Evolutionary conservation across 2,797 vertebrate genomes (phyloP), one percentile per base, ranked within the genome.

Genomic region (Macrochelys suwanniensis): DNA sequence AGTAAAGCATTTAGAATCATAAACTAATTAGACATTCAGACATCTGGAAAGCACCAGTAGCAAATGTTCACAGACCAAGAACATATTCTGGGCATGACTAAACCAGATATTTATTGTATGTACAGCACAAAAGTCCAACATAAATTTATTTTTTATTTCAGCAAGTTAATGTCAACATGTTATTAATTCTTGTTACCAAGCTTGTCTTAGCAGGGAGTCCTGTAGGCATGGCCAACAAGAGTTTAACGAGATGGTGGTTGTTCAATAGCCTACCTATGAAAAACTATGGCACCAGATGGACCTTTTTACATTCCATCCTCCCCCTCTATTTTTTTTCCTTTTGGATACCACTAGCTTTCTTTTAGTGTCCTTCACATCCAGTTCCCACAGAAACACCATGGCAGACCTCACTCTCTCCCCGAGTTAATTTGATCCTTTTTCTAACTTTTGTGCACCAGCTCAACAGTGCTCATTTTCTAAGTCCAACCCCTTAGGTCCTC

Each of bases 21-120:
- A 89, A 97, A 96, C 96, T 95, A 95, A 97, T 95, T 94, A 96
- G 95, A 92, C 33, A 97, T 92, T 45, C 82, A 97, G 68, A 94
- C 28, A 57, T 76, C 68, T 93, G 42, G 8, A 95, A 97, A 96
- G 13, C 6, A n/a, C 74, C 68, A 56, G 80, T 92, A 65, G 88
- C 12, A 31, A 65, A 65, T 84, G n/a, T 74, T 86, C 53, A 10
- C 17, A 82, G n/a, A 26, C 17, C 86, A 86, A 53, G 89, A 97
- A 85, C 84, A 54, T 8, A 47, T 90, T 57, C 53, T 88, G 56
- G 31, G 50, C 37, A 80, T 61, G 92, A 91, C 45, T 6, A 95
- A 92, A 87, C 25, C 28, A 56, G 49, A 91, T 82, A 81, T 79
- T 94, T 91, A 91, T 50, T 65, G 49, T 87, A 78, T 47, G 74